Percentiles rank a stretch among this genome's conserved stretches.
Conservation (phyloP, 2,888 invertebrate genomes). For the Morinoia aosen region DNA sequence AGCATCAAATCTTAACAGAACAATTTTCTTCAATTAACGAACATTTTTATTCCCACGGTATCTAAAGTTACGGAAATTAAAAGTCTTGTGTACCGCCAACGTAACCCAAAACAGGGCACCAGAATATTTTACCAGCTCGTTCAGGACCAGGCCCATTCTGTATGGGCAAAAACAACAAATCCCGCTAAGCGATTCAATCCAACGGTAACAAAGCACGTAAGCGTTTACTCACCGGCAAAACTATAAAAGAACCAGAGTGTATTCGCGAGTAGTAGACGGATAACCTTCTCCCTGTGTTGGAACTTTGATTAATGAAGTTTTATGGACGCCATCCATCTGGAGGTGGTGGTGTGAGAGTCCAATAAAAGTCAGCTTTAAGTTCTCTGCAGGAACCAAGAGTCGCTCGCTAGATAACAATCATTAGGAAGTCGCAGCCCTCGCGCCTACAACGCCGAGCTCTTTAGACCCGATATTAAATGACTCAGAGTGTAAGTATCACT, state of each 20-base stretch:
- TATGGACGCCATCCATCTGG: neutral
- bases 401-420: neutral
- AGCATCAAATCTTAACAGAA: too few species aligned
- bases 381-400: neutral
- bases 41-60: too few species aligned
- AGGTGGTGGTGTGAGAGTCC: neutral
- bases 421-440: neutral
- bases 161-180: neutral
- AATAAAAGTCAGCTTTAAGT: conserved; percentile 43
- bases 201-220: too few species aligned
- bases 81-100: too few species aligned
- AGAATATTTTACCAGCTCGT: too few species aligned
- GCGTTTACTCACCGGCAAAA: neutral
- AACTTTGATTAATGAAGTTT: conserved; percentile 28
- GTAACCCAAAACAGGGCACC: too few species aligned
- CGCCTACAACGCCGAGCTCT: neutral
- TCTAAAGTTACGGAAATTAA: too few species aligned
- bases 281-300: neutral
- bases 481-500: neutral
- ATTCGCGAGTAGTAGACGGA: neutral
- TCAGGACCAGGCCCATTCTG: neutral
- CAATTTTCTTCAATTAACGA: too few species aligned
- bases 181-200: too few species aligned
- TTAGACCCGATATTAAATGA: too few species aligned
- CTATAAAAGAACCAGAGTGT: neutral